Evolutionary conservation across 2,888 invertebrate species (phyloP).

Genomic region (Thecocarcelia acutangulata): DNA sequence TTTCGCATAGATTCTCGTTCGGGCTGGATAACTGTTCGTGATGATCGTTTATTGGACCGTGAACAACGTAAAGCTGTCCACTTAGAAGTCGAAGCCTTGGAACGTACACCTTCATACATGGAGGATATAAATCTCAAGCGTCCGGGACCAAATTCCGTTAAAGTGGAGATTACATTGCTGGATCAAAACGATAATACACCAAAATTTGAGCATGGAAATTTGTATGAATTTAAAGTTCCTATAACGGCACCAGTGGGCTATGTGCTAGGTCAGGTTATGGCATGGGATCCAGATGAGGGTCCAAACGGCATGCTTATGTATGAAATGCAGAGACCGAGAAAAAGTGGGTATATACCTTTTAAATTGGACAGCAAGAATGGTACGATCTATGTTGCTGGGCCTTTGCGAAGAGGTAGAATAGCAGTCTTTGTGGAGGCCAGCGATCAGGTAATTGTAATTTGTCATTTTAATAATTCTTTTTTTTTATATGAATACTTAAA

Average conservation of each 20-base stretch:
- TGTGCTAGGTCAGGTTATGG: conserved; percentile 90
- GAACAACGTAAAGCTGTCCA: conserved; percentile 88
- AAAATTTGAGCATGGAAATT: conserved; percentile 90
- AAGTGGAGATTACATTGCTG: conserved; percentile 90
- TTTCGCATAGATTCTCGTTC: conserved; percentile 90
- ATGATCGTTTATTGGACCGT: conserved; percentile 88
- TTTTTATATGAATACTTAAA: neutral
- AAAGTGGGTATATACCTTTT: conserved; percentile 86
- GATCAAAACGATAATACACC: conserved; percentile 97
- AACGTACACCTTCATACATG: conserved; percentile 85
- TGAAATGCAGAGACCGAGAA: conserved; percentile 87
- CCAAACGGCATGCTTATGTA: conserved; percentile 89
- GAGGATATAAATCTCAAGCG: conserved; percentile 74
- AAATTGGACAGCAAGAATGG: conserved; percentile 88
- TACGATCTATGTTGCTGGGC: conserved; percentile 85
- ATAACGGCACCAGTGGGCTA: conserved; percentile 87
- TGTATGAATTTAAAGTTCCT: conserved; percentile 89
- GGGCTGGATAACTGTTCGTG: conserved; percentile 93
- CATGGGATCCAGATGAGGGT: conserved; percentile 89
- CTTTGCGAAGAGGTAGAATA: conserved; percentile 87
- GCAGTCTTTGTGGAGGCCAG: conserved; percentile 92
- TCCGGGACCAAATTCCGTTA: conserved; percentile 83
- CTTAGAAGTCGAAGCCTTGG: conserved; percentile 90
- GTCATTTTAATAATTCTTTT: neutral
- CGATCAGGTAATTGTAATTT: conserved; percentile 82